phyloP scores from a whole-genome alignment of 1,140 invertebrate species.

The Polyergus mexicanus region DNA sequence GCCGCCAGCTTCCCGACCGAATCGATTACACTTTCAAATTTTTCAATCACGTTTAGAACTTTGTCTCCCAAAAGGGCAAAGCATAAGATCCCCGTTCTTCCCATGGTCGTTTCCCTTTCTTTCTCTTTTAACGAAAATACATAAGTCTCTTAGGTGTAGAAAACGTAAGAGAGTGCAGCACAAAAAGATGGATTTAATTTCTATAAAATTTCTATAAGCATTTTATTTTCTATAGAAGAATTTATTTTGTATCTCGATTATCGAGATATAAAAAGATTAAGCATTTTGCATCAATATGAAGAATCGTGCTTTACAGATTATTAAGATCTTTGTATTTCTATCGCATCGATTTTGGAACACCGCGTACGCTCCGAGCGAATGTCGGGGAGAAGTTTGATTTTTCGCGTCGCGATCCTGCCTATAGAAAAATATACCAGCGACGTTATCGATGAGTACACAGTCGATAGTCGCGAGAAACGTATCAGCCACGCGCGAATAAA shows the following conservation, averaged over 20 bases:
- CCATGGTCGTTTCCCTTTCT: background rate
- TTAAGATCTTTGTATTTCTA: background rate
- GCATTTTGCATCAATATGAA: background rate
- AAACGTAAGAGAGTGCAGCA: too few relatives aligned
- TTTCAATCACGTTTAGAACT: slow-evolving; percentile 39
- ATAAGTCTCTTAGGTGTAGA: background rate
- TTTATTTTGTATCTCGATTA: background rate
- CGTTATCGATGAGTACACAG: slow-evolving; percentile 53
- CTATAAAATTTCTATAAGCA: background rate
- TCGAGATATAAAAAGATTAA: background rate
- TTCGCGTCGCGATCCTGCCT: slow-evolving; percentile 9
- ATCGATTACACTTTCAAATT: slow-evolving; percentile 67
- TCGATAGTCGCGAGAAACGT: slow-evolving; percentile 39
- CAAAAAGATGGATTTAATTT: background rate
- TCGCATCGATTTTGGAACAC: background rate
- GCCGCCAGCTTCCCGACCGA: slow-evolving; percentile 29
- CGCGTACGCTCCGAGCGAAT: too few relatives aligned
- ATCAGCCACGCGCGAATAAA: slow-evolving; percentile 62
- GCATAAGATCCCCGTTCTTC: slow-evolving; percentile 5
- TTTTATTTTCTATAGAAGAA: background rate
- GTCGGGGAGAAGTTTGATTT: background rate
- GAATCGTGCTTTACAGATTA: background rate
- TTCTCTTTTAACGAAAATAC: background rate
- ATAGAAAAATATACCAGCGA: slow-evolving; percentile 36
- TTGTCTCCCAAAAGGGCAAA: background rate